These are phyloP conservation scores for Heterotis niloticus DNA, from an alignment of 2,113 vertebrate genomes.

Conservation along the genomic window DNA sequence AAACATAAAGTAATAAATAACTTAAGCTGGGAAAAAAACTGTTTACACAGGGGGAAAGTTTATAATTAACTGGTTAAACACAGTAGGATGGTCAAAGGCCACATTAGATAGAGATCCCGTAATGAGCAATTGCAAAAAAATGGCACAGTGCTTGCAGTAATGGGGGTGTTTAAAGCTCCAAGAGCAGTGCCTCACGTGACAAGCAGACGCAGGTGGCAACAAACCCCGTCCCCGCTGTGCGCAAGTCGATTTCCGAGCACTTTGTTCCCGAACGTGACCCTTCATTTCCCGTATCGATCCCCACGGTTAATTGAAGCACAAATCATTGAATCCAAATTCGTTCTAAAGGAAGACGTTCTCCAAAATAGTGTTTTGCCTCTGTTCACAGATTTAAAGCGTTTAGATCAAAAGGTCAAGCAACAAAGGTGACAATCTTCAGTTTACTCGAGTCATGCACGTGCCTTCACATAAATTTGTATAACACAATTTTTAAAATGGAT, in stretches of 20 bases:
- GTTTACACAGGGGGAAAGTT: background rate
- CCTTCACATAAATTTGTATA: slow-evolving; percentile 34
- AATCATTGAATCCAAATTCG: slow-evolving; percentile 36
- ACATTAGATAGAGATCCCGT: background rate
- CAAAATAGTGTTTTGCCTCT: slow-evolving; percentile 26
- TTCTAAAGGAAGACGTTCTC: slow-evolving; percentile 36
- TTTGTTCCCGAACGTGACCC: background rate
- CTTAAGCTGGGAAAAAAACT: background rate
- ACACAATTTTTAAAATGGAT: too few relatives aligned
- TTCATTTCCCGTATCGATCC: slow-evolving; percentile 24
- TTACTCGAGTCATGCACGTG: slow-evolving; percentile 43
- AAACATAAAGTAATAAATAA: background rate
- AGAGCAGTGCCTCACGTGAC: slow-evolving; percentile 36
- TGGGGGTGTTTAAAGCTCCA: slow-evolving; percentile 34
- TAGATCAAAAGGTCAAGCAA: slow-evolving; percentile 24
- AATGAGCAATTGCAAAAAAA: slow-evolving; percentile 9
- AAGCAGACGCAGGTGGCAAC: slow-evolving; percentile 43
- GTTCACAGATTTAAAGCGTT: slow-evolving; percentile 6
- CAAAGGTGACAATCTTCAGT: slow-evolving; percentile 29
- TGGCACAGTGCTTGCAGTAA: slow-evolving; percentile 32
- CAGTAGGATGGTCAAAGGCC: background rate
- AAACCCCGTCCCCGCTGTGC: slow-evolving; percentile 35
- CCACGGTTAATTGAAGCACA: slow-evolving; percentile 47
- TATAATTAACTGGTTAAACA: background rate
- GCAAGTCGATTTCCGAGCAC: slow-evolving; percentile 24